Evolutionary conservation across 2,113 vertebrate species (phyloP).

Genomic region (Gasterosteus aculeatus): DNA sequence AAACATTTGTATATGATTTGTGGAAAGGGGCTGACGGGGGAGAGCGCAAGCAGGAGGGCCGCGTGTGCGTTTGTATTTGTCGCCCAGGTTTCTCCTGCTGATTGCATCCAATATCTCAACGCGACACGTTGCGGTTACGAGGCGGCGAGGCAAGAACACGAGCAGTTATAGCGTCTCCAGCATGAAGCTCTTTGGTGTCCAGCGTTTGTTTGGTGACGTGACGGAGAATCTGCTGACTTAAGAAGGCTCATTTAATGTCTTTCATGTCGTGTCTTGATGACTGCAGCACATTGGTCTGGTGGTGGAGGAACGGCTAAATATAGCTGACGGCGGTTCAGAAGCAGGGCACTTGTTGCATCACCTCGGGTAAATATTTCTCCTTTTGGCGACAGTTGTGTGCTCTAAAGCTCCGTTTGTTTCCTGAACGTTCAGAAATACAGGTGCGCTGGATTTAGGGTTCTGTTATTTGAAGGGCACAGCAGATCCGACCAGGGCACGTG

Average conservation of each 20-base stretch:
- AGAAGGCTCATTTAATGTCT: slow-evolving; percentile 45
- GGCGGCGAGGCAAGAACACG: slow-evolving; percentile 15
- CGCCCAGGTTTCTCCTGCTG: slow-evolving; percentile 17
- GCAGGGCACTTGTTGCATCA: slow-evolving; percentile 69
- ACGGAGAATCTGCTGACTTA: slow-evolving; percentile 47
- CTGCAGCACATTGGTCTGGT: slow-evolving; percentile 58
- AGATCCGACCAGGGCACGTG: slow-evolving; percentile 8
- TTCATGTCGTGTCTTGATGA: slow-evolving; percentile 63
- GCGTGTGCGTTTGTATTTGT: slow-evolving; percentile 29
- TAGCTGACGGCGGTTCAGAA: slow-evolving; percentile 65
- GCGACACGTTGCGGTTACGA: slow-evolving; percentile 29
- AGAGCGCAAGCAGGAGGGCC: slow-evolving; percentile 12
- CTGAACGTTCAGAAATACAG: slow-evolving; percentile 72
- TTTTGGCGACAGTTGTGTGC: slow-evolving; percentile 56
- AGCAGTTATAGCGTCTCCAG: slow-evolving; percentile 3
- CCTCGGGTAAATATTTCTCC: slow-evolving; percentile 73
- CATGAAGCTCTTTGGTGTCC: not conserved
- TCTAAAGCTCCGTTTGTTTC: slow-evolving; percentile 35
- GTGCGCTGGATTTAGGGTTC: slow-evolving; percentile 37
- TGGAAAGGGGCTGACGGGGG: slow-evolving; percentile 35
- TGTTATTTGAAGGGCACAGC: slow-evolving; percentile 39
- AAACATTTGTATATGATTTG: slow-evolving; percentile 71
- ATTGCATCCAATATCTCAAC: slow-evolving; percentile 26
- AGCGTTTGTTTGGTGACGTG: slow-evolving; percentile 11
- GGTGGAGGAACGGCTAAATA: slow-evolving; percentile 68